phyloP scores from a whole-genome alignment of 2,113 vertebrate genomes.

The Ageneiosus marmoratus region DNA sequence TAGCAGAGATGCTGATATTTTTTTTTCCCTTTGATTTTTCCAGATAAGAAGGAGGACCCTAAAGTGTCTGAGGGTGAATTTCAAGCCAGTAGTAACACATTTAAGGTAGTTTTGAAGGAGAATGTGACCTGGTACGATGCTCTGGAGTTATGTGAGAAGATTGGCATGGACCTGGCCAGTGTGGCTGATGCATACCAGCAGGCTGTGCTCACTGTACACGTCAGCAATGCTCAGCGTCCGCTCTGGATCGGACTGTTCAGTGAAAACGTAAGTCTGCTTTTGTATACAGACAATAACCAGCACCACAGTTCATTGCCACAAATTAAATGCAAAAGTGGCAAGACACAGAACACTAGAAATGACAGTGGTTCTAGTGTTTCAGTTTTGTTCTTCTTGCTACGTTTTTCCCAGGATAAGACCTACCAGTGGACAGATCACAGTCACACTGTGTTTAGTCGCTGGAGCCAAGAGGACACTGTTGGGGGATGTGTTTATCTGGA shows the following conservation, averaged over 20 bases:
- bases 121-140: conserved; percentile 86
- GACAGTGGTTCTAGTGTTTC: not conserved
- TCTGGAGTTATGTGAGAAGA: conserved; percentile 69
- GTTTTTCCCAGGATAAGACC: conserved; percentile 75
- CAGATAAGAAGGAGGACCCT: conserved; percentile 53
- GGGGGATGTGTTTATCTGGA: conserved; percentile 87
- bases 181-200: conserved; percentile 83
- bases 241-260: conserved; percentile 94
- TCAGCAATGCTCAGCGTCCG: conserved; percentile 66
- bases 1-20: not conserved
- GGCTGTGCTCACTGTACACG: conserved; percentile 77
- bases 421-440: conserved; percentile 90
- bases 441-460: conserved; percentile 83
- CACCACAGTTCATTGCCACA: not conserved
- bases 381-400: not conserved
- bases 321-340: not conserved
- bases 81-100: conserved; percentile 72
- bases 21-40: not conserved
- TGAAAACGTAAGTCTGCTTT: conserved; percentile 77
- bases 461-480: conserved; percentile 73
- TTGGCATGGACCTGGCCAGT: conserved; percentile 82
- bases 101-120: conserved; percentile 75
- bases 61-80: conserved; percentile 59
- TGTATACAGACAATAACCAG: not conserved
- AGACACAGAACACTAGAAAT: not conserved